phyloP scores from a whole-genome alignment of 2,113 vertebrate species.

The Charadrius vociferus region DNA sequence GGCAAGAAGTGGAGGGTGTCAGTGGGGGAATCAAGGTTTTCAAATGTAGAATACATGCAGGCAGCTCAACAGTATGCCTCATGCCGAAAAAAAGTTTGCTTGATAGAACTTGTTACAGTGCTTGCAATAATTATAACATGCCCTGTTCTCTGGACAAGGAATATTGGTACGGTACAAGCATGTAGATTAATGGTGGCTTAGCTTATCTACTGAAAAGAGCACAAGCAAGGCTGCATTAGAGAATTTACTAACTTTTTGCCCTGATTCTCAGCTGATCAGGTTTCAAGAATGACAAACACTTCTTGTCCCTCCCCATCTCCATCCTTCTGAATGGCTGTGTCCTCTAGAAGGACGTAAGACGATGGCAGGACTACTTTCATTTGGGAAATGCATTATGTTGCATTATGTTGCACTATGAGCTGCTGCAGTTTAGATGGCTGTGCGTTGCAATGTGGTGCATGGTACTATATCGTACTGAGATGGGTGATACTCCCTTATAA shows the following conservation, averaged over 20 bases:
- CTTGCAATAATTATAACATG: neutral
- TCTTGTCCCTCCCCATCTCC: neutral
- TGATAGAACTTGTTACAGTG: neutral
- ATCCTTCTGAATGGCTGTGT: neutral
- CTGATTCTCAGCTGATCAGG: neutral
- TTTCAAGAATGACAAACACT: neutral
- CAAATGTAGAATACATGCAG: neutral
- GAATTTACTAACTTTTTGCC: neutral
- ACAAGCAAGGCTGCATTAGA: neutral
- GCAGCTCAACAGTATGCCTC: neutral
- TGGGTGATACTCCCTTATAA: neutral
- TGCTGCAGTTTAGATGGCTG: neutral
- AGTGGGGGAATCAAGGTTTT: neutral
- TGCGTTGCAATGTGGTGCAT: neutral
- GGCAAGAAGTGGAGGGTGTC: neutral
- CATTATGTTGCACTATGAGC: neutral
- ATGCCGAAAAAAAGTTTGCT: neutral
- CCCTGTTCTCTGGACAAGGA: neutral
- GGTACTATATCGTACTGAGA: neutral
- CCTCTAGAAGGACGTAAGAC: neutral
- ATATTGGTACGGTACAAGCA: neutral
- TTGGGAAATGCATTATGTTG: neutral
- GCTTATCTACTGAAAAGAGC: neutral
- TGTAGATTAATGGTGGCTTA: neutral
- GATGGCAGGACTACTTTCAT: neutral